phyloP scores from a whole-genome alignment of 2,888 invertebrate species.

The Crematogaster levior region DNA sequence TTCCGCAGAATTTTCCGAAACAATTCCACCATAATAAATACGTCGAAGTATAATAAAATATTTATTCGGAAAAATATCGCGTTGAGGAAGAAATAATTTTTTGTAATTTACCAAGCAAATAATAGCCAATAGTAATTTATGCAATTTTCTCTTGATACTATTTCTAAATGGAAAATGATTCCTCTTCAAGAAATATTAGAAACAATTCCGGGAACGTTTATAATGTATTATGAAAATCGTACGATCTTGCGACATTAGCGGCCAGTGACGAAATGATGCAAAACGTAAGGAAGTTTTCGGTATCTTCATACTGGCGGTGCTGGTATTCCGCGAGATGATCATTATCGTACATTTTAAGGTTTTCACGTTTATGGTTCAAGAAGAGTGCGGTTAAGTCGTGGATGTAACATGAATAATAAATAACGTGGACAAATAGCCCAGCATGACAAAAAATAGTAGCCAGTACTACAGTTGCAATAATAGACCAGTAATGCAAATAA shows the following conservation, averaged over 20 bases:
- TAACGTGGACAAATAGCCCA: slow-evolving; percentile 2
- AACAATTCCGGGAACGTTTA: neutral
- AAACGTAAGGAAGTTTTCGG: neutral
- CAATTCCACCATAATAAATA: neutral
- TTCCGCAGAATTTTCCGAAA: neutral
- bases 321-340: slow-evolving; percentile 13
- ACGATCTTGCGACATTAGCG: neutral
- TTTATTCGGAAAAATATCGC: neutral
- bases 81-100: neutral
- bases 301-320: neutral
- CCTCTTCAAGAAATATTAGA: neutral
- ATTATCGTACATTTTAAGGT: slow-evolving; percentile 48
- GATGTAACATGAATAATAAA: slow-evolving; percentile 47
- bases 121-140: neutral
- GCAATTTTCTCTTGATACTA: neutral
- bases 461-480: too few species aligned
- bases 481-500: slow-evolving; percentile 34
- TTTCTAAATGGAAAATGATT: neutral
- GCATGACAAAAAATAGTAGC: slow-evolving; percentile 6
- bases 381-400: slow-evolving; percentile 13
- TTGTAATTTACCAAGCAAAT: neutral
- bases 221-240: neutral
- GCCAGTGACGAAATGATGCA: slow-evolving; percentile 18
- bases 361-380: neutral
- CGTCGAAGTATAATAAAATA: slow-evolving; percentile 11